phyloP scores from a whole-genome alignment of 2,797 vertebrate species.

The Chlorospingus flavigularis region DNA sequence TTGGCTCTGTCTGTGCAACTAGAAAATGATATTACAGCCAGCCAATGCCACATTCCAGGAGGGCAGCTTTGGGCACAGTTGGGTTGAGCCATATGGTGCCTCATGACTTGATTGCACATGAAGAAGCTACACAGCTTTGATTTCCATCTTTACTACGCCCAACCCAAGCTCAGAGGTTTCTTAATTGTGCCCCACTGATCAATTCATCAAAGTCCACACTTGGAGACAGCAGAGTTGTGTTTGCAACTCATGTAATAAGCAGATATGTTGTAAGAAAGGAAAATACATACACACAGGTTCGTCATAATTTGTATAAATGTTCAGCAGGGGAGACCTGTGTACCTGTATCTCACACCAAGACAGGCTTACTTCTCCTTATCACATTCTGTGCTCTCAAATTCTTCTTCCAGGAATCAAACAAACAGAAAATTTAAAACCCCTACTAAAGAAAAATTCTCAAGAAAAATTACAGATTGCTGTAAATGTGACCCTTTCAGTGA shows the following conservation, averaged over 20 bases:
- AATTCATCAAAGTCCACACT: background rate
- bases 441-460: background rate
- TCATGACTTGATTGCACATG: accelerated
- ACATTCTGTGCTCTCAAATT: background rate
- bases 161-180: background rate
- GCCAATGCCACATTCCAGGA: accelerated
- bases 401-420: background rate
- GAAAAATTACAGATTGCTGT: background rate
- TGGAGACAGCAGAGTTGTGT: accelerated
- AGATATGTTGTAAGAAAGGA: background rate
- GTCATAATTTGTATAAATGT: background rate
- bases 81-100: background rate
- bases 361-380: background rate
- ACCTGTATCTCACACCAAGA: background rate
- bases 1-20: background rate
- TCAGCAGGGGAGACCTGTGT: background rate
- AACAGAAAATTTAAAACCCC: background rate
- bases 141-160: background rate
- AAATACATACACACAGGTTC: background rate
- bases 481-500: background rate
- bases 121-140: background rate
- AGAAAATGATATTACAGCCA: background rate
- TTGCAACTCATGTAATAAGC: background rate
- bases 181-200: background rate
- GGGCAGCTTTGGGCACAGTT: background rate